Conservation (phyloP, 2,797 vertebrate genomes). For the Oophaga sylvatica region DNA sequence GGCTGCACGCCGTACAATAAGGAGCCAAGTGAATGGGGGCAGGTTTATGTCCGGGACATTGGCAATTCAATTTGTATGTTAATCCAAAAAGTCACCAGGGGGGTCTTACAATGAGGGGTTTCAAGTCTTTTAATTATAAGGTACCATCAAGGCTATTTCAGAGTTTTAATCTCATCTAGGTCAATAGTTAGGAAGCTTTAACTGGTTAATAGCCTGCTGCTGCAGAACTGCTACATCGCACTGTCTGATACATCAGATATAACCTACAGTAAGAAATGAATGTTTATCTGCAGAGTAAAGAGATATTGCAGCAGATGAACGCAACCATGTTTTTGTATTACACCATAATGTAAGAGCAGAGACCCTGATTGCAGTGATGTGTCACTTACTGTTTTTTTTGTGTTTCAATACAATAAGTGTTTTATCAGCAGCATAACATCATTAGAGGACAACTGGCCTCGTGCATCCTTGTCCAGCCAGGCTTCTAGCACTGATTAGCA, state of each 20-base stretch:
- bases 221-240: not conserved
- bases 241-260: not conserved
- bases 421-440: no score
- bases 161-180: conserved; percentile 33
- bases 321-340: no score
- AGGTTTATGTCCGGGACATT: conserved; percentile 39
- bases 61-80: conserved; percentile 61
- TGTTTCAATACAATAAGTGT: no score
- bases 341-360: no score
- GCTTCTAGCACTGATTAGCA: no score
- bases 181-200: conserved; percentile 25
- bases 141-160: conserved; percentile 35
- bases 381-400: no score
- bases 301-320: not conserved
- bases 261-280: not conserved
- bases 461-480: no score
- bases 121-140: conserved; percentile 53
- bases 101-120: conserved; percentile 36
- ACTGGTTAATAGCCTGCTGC: not conserved
- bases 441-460: no score
- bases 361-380: no score
- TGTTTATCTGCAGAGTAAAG: not conserved
- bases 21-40: conserved; percentile 25
- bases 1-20: conserved; percentile 16
- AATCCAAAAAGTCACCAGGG: conserved; percentile 53